Base-by-base conservation (phyloP, 2,888 invertebrate genomes). In the Ypsolopha scabrella region DNA sequence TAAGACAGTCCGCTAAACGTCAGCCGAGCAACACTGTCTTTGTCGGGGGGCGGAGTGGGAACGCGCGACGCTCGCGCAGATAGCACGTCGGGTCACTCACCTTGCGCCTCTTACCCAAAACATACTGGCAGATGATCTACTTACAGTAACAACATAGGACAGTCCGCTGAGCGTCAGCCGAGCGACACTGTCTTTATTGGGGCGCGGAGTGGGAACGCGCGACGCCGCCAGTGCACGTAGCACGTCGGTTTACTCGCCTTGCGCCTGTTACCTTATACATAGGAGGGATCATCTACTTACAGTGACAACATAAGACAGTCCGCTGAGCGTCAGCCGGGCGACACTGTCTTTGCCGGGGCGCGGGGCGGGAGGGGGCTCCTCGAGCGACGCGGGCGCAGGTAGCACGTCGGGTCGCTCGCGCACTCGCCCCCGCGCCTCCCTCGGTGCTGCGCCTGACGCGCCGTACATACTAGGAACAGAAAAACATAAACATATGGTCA, bases 91-190 rank as follows among this genome's bases (percentile, higher is more conserved):
- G 24, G 24, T 24, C 24, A 24, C 24, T 24, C 24, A 4, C 24
- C 24, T 4, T 3, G 24, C 24, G 24, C 24, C 2, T 24, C 2
- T 24, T 24, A 4, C 24, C 24, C 24, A 3, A 24, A 3, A 24
- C 24, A 24, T 24, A 24, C 24, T 24, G 24, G 24, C 2, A 24
- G 7, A 41, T 14, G 24, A 45, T 10, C 9, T 56, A 88, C 90
- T 90, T 72, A 94, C 94, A 78, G 91, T 90, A 64, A 93, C 91
- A 71, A 94, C 91, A 77, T 92, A 93, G 64, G 93, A 91, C 52
- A 94, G 83, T 55, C 94, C 94, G 62, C 92, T 91, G 75, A 93
- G 90, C 24, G 94, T 93, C 90, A 95, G 93, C 66, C 92, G 88
- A 41, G 93, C 92, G 36, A 95, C 95, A 55, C 94, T 94, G 65